phyloP scores from a whole-genome alignment of 2,888 invertebrate genomes.

The Pandemis heparana region DNA sequence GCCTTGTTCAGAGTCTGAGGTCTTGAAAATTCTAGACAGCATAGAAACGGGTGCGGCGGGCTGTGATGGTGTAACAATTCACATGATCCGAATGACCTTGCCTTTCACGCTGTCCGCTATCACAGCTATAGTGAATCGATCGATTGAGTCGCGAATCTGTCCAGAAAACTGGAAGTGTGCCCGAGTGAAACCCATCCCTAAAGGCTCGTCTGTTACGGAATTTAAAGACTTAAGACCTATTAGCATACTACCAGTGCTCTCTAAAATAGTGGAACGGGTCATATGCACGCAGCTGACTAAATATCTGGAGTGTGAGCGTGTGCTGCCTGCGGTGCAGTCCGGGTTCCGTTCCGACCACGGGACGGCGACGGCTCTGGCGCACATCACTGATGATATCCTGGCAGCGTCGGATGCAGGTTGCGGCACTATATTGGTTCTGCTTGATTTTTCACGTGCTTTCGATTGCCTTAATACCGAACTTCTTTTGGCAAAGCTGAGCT shows the following conservation, averaged over 20 bases:
- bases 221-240: slow-evolving; percentile 12
- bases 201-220: neutral
- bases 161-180: slow-evolving; percentile 18
- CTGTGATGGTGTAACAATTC: slow-evolving; percentile 9
- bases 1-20: neutral
- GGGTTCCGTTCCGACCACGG: slow-evolving; percentile 42
- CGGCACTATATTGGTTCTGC: slow-evolving; percentile 32
- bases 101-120: neutral
- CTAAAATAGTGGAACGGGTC: slow-evolving; percentile 6
- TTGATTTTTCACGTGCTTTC: slow-evolving; percentile 20
- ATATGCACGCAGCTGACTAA: slow-evolving; percentile 11
- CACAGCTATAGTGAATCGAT: slow-evolving; percentile 11
- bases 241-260: slow-evolving; percentile 15
- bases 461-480: slow-evolving; percentile 20
- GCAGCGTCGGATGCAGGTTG: slow-evolving; percentile 31
- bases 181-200: slow-evolving; percentile 11
- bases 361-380: slow-evolving; percentile 40
- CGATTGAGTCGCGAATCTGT: neutral
- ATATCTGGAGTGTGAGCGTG: slow-evolving; percentile 35
- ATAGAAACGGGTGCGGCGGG: slow-evolving; percentile 14
- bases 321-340: slow-evolving; percentile 38
- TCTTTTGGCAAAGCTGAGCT: slow-evolving; percentile 23
- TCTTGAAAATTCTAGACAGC: slow-evolving; percentile 2
- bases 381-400: slow-evolving; percentile 41
- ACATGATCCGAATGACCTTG: slow-evolving; percentile 17